A percentile compares a stretch with the other conserved stretches of the same genome.
These are phyloP conservation scores for Cheilosia pagana DNA, from an alignment of 2,888 invertebrate species.

Conservation along the genomic window DNA sequence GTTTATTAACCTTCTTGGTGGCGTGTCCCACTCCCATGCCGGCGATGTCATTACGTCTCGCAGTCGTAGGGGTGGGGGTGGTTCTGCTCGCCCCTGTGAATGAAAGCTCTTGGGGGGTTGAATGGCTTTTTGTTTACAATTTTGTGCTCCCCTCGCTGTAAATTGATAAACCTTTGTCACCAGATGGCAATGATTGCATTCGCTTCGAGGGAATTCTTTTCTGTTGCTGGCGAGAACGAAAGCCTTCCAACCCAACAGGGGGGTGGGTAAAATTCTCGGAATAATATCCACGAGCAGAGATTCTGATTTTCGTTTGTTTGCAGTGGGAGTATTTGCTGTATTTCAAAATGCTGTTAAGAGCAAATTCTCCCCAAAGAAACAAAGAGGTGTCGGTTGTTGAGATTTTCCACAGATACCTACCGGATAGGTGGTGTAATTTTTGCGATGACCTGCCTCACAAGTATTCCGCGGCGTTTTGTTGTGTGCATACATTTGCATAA, in stretches of 20 bases:
- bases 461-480: background rate
- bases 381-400: background rate
- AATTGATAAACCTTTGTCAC: conserved; percentile 41
- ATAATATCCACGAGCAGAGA: background rate
- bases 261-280: conserved; percentile 4
- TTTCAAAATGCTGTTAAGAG: too few species aligned
- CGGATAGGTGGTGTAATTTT: too few species aligned
- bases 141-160: conserved; percentile 10
- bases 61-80: conserved; percentile 2
- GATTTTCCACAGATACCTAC: background rate
- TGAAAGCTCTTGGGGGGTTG: conserved; percentile 39
- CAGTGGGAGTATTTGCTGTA: conserved; percentile 6
- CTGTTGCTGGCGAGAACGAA: background rate
- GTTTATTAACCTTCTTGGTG: conserved; percentile 26
- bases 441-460: background rate
- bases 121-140: conserved; percentile 34
- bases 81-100: conserved; percentile 7
- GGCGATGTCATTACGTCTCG: background rate
- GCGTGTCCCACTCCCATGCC: conserved; percentile 1
- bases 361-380: background rate
- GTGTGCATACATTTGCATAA: conserved; percentile 1
- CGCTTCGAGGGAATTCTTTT: conserved; percentile 5
- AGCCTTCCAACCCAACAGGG: background rate
- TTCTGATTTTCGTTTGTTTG: conserved; percentile 4
- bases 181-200: conserved; percentile 34